Base-by-base conservation (phyloP, 1,140 invertebrate species). In the Aphelinus certus region DNA sequence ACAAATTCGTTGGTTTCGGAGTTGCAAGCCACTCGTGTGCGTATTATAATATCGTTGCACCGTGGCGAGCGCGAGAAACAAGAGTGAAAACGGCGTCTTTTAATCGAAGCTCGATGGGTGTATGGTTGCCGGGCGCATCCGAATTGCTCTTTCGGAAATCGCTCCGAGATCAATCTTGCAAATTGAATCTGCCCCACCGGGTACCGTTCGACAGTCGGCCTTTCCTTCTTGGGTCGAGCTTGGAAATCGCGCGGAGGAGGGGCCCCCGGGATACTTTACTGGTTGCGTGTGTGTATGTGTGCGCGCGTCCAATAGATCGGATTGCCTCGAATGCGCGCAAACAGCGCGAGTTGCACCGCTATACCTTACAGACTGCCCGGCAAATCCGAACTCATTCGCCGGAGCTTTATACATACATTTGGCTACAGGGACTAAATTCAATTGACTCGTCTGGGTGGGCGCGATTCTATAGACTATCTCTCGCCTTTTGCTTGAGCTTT, bases 81-180 rank as follows among this genome's bases (percentile, higher is more conserved):
- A 62, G 42, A 47, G 60, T 6, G 4, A 62, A 62, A 62, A 62
- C 42, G n/a, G 9, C 71, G 66, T 66, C 63, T 58, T 65, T 60
- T 73, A n/a, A 73, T 73, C 56, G 58, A 60, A 73, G 63, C 53
- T 53, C 51, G 60, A 73, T 66, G 49, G 7, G 6, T 7, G 51
- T 1, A 42, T 48, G 48, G 1, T 4, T 45, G 48, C 0, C 46
- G 7, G 10, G 9, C 1, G 55, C 55, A 63, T 71, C 51, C 56
- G 56, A 66, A 71, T 76, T 61, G 9, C n/a, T 71, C 66, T 71
- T 66, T 71, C 68, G 60, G 70, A 75, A 70, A 70, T 66, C 68
- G 68, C 55, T 47, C 6, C 42, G 7, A 75, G 68, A 71, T 75
- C 68, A 66, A 71, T 75, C 68, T 71, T 60, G 55, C 49, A 58